Evolutionary conservation across 2,797 vertebrate genomes (phyloP).

Genomic region (Pteronotus mesoamericanus): DNA sequence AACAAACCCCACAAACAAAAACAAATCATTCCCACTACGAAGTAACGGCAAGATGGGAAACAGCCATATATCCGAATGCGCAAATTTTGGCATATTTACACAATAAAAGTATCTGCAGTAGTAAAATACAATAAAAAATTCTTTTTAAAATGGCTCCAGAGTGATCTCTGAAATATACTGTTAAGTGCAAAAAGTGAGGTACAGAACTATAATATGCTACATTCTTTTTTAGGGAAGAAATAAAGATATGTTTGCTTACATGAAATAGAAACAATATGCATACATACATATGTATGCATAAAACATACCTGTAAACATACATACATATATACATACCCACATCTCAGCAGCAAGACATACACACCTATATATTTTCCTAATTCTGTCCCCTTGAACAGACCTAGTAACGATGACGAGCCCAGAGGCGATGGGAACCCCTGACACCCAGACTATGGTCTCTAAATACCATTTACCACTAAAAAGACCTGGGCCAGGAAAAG

Average conservation of each 20-base stretch:
- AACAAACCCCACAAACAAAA: constrained; percentile 3
- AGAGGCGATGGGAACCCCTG: background rate
- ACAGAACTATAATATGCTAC: background rate
- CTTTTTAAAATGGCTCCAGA: background rate
- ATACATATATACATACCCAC: no score
- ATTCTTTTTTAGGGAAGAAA: background rate
- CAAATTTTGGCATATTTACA: background rate
- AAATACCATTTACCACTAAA: background rate
- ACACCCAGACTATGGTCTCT: background rate
- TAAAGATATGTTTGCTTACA: background rate
- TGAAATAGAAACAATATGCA: background rate
- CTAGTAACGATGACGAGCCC: background rate
- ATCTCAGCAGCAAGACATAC: background rate
- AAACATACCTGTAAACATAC: background rate
- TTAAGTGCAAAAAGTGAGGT: background rate
- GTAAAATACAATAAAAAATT: background rate
- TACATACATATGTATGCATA: background rate
- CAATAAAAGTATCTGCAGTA: background rate
- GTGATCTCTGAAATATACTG: background rate
- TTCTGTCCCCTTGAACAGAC: background rate
- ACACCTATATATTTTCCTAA: background rate
- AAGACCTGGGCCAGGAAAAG: background rate
- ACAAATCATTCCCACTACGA: background rate
- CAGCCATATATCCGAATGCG: background rate
- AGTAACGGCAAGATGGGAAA: background rate